Base-by-base conservation (phyloP, 2,113 vertebrate genomes). In the Prunella himalayana region DNA sequence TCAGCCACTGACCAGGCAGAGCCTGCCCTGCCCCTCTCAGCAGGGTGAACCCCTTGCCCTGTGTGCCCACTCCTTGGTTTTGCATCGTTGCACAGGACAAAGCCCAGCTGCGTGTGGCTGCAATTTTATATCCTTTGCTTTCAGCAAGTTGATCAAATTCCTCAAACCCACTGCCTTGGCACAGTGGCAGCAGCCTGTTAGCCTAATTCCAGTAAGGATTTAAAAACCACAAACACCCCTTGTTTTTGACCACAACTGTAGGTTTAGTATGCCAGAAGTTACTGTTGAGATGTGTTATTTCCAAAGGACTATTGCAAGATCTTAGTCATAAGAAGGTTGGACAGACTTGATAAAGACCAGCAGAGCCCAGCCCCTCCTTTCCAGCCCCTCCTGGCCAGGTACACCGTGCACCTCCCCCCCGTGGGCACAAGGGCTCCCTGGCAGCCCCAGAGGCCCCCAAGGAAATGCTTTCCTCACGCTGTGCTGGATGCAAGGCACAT, bases 241-340 rank as follows among this genome's bases (percentile, higher is more conserved):
- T 37, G 42, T 6, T 78, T 72, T 95, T 95, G 86, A 80, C 66
- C 57, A 47, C 4, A 25, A 20, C 93, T 6, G 2, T 60, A 81
- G 53, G 59, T 77, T 95, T 91, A 94, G 90, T 80, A 94, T 33
- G 90, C 66, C 93, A 82, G 51, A 63, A 82, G 69, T 47, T 93
- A 84, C 87, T 90, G 95, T 14, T 96, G 89, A 97, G 95, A 97
- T 92, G 93, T 51, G 64, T 87, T 89, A 93, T 85, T 96, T 90
- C 75, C 95, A 85, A 89, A 94, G 82, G 92, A 54, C 88, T 79
- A 51, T 21, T 68, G 80, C 65, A 82, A 80, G 91, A 39, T 13
- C 51, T 66, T 31, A 61, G 44, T 41, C 20, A 41, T 15, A 73
- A 85, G 78, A 57, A 81, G 88, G 79, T 83, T 60, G 45, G 71